phyloP scores from a whole-genome alignment of 2,113 vertebrate genomes.

The Salvelinus sp. region DNA sequence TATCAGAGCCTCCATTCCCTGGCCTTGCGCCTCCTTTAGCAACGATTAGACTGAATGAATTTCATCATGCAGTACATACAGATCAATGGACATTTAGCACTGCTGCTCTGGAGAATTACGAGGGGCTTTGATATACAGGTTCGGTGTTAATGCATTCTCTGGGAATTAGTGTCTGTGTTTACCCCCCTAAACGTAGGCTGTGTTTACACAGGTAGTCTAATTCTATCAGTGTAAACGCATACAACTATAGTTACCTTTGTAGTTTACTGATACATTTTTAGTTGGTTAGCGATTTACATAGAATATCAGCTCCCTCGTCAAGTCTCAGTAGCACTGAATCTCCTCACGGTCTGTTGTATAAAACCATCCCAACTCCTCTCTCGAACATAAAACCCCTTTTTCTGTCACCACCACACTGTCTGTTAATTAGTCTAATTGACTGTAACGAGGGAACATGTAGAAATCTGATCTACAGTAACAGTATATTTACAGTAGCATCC shows the following conservation, averaged over 20 bases:
- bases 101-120: conserved; percentile 66
- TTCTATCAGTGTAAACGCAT: neutral
- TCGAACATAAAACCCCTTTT: too few relatives aligned
- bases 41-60: conserved; percentile 91
- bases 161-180: conserved; percentile 17
- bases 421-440: conserved; percentile 71
- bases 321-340: neutral
- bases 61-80: conserved; percentile 98
- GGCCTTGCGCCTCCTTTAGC: conserved; percentile 79
- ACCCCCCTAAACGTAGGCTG: too few relatives aligned
- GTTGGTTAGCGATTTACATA: neutral
- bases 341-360: neutral
- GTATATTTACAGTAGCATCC: conserved; percentile 37
- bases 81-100: conserved; percentile 94
- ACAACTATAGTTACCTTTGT: too few relatives aligned
- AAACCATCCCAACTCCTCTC: neutral
- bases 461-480: conserved; percentile 67
- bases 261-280: neutral
- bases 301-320: neutral
- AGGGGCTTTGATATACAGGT: conserved; percentile 66
- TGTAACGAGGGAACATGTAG: conserved; percentile 72
- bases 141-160: conserved; percentile 53
- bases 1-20: conserved; percentile 87
- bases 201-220: too few relatives aligned
- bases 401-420: conserved; percentile 30